Evolutionary conservation across 2,888 invertebrate genomes (phyloP), one percentile per base, ranked within the genome.

Genomic region (Hybos culiciformis): DNA sequence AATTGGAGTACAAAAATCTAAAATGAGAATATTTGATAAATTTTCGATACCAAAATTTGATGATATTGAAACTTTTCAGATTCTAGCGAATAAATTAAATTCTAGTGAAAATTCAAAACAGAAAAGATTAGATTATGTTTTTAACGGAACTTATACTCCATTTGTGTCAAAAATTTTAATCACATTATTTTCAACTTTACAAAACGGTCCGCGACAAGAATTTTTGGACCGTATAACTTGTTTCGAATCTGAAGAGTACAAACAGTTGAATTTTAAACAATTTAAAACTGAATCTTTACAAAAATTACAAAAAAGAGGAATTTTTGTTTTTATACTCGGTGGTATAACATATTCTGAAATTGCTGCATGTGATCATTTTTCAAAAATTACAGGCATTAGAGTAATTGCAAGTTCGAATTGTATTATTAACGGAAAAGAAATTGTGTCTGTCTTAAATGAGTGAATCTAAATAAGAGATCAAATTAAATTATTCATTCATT

Each of bases 41-140:
- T 75, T 49, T 53, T 66, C 49, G 67, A 72, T 59, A 63, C 75
- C 73, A 1, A 77, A 70, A 59, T 78, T 71, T 69, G 75, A 73
- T 54, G 75, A 74, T 59, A 80, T 72, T 52, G 75, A 73, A 56
- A 86, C 84, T 59, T n/a, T n/a, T n/a, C n/a, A n/a, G n/a, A n/a
- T n/a, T n/a, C n/a, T n/a, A n/a, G n/a, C n/a, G n/a, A n/a, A n/a
- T n/a, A n/a, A n/a, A n/a, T n/a, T n/a, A n/a, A n/a, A n/a, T n/a
- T n/a, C n/a, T n/a, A n/a, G n/a, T n/a, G n/a, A n/a, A n/a, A n/a
- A n/a, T n/a, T n/a, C n/a, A n/a, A n/a, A n/a, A n/a, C n/a, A n/a
- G n/a, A n/a, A n/a, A n/a, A 87, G 90, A 56, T 81, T 90, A 44
- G 86, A 91, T 56, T 97, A 92, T 60, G 92, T 94, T 2, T 97